A percentile compares a stretch with the other conserved stretches of the same genome.
phyloP scores from a whole-genome alignment of 1,140 invertebrate species.

The Ostrea edulis region DNA sequence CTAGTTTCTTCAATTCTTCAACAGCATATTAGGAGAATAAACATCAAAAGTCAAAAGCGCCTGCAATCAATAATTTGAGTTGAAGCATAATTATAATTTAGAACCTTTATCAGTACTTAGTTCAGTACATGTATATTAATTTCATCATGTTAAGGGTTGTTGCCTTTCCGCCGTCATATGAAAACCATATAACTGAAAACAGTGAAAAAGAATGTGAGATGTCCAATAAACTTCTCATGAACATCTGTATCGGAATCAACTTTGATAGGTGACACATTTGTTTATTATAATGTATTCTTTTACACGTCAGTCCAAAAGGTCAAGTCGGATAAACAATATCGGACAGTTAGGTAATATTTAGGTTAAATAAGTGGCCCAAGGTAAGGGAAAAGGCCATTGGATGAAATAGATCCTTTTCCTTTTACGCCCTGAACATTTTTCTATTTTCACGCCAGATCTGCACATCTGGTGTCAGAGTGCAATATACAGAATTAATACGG shows the following conservation, averaged over 20 bases:
- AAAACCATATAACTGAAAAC: too few relatives aligned
- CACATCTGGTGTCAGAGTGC: background rate
- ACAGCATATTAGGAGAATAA: too few relatives aligned
- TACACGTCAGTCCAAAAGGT: background rate
- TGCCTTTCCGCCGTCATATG: too few relatives aligned
- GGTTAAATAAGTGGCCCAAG: constrained; percentile 2
- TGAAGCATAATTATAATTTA: too few relatives aligned
- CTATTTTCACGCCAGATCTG: background rate
- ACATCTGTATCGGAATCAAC: background rate
- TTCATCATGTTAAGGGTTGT: too few relatives aligned
- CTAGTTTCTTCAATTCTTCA: too few relatives aligned
- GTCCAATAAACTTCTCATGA: background rate
- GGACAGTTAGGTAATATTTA: background rate
- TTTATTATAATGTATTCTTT: constrained; percentile 2
- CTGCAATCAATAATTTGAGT: too few relatives aligned
- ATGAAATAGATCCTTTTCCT: background rate
- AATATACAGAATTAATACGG: background rate
- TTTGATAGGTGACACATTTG: background rate
- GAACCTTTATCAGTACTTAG: too few relatives aligned
- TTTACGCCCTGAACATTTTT: background rate
- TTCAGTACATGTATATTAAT: too few relatives aligned
- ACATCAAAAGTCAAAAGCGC: too few relatives aligned
- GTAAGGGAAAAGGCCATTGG: background rate
- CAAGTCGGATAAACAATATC: background rate
- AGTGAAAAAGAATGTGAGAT: too few relatives aligned